A percentile compares a stretch with the other conserved stretches of the same genome.
phyloP scores from a whole-genome alignment of 2,888 invertebrate species.

The Tribolium freemani region DNA sequence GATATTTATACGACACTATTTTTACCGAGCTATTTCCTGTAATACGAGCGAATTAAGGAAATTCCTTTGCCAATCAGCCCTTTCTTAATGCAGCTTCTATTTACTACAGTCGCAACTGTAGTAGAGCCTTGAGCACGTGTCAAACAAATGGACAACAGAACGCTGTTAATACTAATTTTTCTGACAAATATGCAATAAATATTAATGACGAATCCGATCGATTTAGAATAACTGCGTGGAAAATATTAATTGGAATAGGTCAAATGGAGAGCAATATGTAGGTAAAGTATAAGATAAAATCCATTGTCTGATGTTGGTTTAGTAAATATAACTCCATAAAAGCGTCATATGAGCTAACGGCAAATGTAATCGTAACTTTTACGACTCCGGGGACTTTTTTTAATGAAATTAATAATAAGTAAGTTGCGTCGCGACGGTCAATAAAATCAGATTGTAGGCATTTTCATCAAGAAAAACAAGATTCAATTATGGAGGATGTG shows the following conservation, averaged over 20 bases:
- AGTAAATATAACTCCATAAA: slow-evolving; percentile 30
- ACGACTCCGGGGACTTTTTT: slow-evolving; percentile 15
- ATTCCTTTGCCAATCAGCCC: neutral
- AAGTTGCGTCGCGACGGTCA: slow-evolving; percentile 24
- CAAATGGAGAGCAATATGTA: slow-evolving; percentile 6
- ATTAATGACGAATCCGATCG: slow-evolving; percentile 7
- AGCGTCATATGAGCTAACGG: slow-evolving; percentile 14
- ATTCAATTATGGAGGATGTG: slow-evolving; percentile 13
- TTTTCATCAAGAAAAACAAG: slow-evolving; percentile 22
- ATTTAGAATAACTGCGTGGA: slow-evolving; percentile 7
- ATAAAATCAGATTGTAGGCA: slow-evolving; percentile 11
- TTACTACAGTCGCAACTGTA: neutral
- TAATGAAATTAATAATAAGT: slow-evolving; percentile 32
- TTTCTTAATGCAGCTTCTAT: neutral
- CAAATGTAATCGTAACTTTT: slow-evolving; percentile 25
- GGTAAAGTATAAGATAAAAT: slow-evolving; percentile 16
- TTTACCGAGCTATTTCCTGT: slow-evolving; percentile 14
- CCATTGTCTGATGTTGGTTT: slow-evolving; percentile 10
- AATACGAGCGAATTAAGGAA: slow-evolving; percentile 3
- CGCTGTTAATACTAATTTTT: neutral
- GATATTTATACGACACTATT: slow-evolving; percentile 6
- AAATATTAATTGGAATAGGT: slow-evolving; percentile 27
- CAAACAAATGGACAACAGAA: neutral
- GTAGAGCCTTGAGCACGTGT: slow-evolving; percentile 23
- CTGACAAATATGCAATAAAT: neutral